phyloP scores from a whole-genome alignment of 2,797 vertebrate genomes.

The Falco naumanni region DNA sequence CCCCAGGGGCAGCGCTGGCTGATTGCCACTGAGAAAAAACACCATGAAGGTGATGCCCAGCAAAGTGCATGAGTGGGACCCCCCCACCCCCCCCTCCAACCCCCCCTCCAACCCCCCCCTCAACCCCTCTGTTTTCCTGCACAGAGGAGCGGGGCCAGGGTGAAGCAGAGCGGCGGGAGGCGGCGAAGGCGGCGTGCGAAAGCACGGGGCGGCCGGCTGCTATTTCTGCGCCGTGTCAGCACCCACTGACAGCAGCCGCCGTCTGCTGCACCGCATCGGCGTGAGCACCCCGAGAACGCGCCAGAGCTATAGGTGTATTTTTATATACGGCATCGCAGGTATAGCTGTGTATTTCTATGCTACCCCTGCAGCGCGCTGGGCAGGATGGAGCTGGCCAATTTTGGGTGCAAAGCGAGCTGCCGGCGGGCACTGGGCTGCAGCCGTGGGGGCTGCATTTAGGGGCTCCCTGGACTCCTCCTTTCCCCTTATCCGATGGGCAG shows the following conservation, averaged over 20 bases:
- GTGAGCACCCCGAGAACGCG: neutral
- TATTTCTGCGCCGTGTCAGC: conserved; percentile 52
- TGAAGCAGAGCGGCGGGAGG: neutral
- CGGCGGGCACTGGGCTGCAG: neutral
- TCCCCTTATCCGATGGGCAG: neutral
- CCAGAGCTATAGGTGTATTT: neutral
- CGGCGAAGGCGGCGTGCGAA: neutral
- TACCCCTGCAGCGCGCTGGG: accelerated
- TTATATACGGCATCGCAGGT: neutral
- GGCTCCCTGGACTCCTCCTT: neutral
- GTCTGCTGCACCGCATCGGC: neutral
- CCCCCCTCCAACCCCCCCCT: neutral
- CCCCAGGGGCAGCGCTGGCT: neutral
- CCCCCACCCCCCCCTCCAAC: accelerated
- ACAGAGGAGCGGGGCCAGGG: neutral
- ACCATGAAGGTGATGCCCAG: neutral
- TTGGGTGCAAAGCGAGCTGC: neutral
- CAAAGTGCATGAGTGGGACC: neutral
- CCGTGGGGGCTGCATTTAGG: accelerated
- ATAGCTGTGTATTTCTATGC: accelerated
- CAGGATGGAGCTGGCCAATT: accelerated
- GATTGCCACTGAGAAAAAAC: neutral
- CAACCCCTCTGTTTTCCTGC: neutral
- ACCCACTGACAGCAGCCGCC: conserved; percentile 31
- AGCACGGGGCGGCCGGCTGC: neutral